Percentiles rank a stretch among this genome's conserved stretches.
These are phyloP conservation scores for Platyrinchus mystaceus DNA, from an alignment of 2,797 vertebrate species.

Conservation along the genomic window DNA sequence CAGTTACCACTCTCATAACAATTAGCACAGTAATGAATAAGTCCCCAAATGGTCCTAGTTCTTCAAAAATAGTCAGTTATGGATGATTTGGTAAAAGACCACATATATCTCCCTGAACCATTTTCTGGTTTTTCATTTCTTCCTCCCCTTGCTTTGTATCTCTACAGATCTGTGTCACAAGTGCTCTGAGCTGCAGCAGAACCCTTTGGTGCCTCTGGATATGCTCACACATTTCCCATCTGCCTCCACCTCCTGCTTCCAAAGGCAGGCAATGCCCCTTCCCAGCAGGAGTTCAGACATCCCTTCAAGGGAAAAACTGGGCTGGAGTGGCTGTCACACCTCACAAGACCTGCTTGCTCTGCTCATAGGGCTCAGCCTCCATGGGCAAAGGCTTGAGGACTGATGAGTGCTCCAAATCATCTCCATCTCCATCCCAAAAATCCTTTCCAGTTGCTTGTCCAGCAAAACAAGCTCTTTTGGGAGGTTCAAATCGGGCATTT, in stretches of 20 bases:
- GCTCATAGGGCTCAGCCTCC: not conserved
- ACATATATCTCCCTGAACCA: not conserved
- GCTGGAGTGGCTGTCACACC: not conserved
- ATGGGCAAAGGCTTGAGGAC: accelerated
- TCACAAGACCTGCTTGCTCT: not conserved
- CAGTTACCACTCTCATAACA: slow-evolving; percentile 8
- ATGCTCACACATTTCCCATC: not conserved
- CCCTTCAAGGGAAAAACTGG: not conserved
- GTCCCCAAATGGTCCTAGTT: slow-evolving; percentile 27
- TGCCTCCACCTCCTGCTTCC: not conserved
- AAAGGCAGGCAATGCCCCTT: not conserved
- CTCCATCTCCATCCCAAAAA: not conserved
- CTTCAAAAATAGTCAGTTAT: not conserved
- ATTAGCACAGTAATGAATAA: slow-evolving; percentile 53
- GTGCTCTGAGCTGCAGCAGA: not conserved
- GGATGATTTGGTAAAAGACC: not conserved
- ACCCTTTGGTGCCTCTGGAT: not conserved
- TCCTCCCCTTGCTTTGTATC: not conserved
- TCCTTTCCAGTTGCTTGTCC: not conserved
- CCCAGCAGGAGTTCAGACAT: not conserved
- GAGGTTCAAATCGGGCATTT: not conserved
- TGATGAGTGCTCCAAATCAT: not conserved
- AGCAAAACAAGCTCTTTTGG: not conserved
- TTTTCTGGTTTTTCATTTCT: not conserved
- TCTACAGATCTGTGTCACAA: not conserved